A percentile compares a stretch with the other conserved stretches of the same genome.
Evolutionary conservation across 1,140 invertebrate species (phyloP).

Genomic region (Triops cancriformis): DNA sequence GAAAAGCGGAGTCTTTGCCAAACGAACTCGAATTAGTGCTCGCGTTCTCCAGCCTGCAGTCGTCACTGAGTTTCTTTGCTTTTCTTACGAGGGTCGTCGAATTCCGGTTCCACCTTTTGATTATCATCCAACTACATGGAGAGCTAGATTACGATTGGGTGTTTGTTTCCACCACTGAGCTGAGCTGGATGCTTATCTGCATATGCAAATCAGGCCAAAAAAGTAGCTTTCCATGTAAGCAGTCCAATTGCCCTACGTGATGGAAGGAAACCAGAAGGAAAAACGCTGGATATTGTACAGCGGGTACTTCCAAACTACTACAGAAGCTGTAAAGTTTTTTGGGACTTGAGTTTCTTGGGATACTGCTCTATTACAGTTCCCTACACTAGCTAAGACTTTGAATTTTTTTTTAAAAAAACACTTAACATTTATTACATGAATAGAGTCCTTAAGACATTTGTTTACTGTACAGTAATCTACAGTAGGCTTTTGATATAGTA

Average conservation of each 20-base stretch:
- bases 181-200: conserved; percentile 12
- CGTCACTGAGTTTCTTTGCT: background rate
- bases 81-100: background rate
- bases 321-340: too few relatives aligned
- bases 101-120: background rate
- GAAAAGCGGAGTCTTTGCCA: background rate
- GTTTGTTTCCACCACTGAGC: conserved; percentile 9
- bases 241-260: background rate
- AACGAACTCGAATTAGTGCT: background rate
- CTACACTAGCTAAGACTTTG: too few relatives aligned
- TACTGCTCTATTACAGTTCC: too few relatives aligned
- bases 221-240: conserved; percentile 9
- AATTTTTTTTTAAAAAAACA: too few relatives aligned
- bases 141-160: background rate
- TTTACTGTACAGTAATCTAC: too few relatives aligned
- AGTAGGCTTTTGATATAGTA: too few relatives aligned
- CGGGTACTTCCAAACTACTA: background rate
- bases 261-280: background rate
- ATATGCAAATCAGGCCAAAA: conserved; percentile 12
- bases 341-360: too few relatives aligned
- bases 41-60: background rate
- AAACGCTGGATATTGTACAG: background rate
- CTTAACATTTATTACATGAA: too few relatives aligned
- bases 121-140: background rate
- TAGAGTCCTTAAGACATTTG: too few relatives aligned